phyloP scores from a whole-genome alignment of 2,888 invertebrate genomes.

The Xanthia togata region DNA sequence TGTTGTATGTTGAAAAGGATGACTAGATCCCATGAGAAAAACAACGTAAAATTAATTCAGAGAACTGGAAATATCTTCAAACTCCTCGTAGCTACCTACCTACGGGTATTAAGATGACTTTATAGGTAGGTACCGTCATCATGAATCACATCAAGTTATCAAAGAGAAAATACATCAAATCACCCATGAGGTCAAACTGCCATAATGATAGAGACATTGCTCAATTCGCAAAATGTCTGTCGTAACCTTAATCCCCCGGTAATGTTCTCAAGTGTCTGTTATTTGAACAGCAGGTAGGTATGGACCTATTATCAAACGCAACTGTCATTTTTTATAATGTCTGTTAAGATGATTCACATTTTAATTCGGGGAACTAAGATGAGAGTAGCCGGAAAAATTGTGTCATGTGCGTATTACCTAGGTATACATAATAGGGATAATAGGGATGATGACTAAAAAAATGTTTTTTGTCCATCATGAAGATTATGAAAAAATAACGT shows the following conservation, averaged over 20 bases:
- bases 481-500: too few relatives aligned
- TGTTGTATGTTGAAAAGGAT: slow-evolving; percentile 9
- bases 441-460: too few relatives aligned
- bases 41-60: neutral
- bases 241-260: slow-evolving; percentile 42
- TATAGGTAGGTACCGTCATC: slow-evolving; percentile 13
- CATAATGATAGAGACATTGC: slow-evolving; percentile 45
- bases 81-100: neutral
- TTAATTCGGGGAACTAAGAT: slow-evolving; percentile 38
- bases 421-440: too few relatives aligned
- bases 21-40: neutral
- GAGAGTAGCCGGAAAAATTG: slow-evolving; percentile 42
- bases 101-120: too few relatives aligned
- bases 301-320: slow-evolving; percentile 13
- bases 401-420: neutral
- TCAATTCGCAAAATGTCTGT: slow-evolving; percentile 42
- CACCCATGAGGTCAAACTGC: slow-evolving; percentile 13
- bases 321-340: slow-evolving; percentile 32
- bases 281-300: slow-evolving; percentile 33
- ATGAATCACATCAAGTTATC: slow-evolving; percentile 10
- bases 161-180: slow-evolving; percentile 42
- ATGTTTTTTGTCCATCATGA: too few relatives aligned
- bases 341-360: slow-evolving; percentile 48
- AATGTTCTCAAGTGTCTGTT: slow-evolving; percentile 44
- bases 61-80: neutral